phyloP scores from a whole-genome alignment of 2,113 vertebrate species.

The Dipodomys merriami region DNA sequence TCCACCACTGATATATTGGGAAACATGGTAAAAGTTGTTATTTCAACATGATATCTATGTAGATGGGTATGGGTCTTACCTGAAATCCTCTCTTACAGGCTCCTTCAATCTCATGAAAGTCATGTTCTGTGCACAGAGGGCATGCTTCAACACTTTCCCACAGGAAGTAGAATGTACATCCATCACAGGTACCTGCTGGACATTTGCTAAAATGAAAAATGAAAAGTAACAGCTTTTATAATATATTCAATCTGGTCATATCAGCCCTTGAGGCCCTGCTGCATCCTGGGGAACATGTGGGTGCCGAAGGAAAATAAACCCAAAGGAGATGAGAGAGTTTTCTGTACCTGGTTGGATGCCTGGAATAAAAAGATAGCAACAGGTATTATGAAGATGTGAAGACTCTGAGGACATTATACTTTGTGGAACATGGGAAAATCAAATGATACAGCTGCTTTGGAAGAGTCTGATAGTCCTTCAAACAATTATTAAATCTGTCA shows the following conservation, averaged over 20 bases:
- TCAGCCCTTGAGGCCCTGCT: neutral
- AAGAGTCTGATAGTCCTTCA: neutral
- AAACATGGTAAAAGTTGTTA: neutral
- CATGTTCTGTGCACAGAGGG: conserved; percentile 93
- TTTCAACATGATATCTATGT: neutral
- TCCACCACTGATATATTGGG: neutral
- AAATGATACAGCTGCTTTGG: neutral
- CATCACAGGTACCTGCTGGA: conserved; percentile 96
- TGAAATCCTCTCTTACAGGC: conserved; percentile 94
- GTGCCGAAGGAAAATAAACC: neutral
- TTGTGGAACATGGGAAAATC: neutral
- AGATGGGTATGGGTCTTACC: conserved; percentile 83
- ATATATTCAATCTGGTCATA: neutral
- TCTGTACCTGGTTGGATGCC: neutral
- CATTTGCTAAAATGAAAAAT: conserved; percentile 88
- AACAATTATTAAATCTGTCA: neutral
- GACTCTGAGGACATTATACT: neutral
- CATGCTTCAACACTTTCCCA: conserved; percentile 97
- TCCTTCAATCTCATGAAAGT: conserved; percentile 96
- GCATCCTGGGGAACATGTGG: neutral
- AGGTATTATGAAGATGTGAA: neutral
- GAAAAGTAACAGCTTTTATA: conserved; percentile 4
- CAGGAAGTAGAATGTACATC: conserved; percentile 95
- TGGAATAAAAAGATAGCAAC: neutral
- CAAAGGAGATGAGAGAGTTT: neutral